Evolutionary conservation across 2,797 vertebrate species (phyloP).

Genomic region (Rhabdophis nuchalis): DNA sequence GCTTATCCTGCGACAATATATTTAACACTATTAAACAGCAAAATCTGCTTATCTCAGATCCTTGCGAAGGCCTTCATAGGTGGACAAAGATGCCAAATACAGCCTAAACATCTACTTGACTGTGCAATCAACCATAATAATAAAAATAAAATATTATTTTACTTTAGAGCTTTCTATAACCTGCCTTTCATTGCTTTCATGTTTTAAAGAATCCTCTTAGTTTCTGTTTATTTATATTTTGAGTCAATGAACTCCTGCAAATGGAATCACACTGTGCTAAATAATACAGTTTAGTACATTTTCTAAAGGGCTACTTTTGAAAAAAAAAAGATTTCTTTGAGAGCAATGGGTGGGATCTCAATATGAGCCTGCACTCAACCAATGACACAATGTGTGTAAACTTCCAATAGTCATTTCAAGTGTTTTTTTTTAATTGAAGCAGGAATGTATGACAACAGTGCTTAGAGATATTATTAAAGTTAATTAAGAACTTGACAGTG

Average conservation of each 20-base stretch:
- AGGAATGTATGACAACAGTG: slow-evolving; percentile 46
- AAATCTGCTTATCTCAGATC: background rate
- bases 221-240: background rate
- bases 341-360: background rate
- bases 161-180: background rate
- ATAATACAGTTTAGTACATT: background rate
- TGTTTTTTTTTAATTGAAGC: slow-evolving; percentile 35
- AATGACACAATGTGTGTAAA: slow-evolving; percentile 28
- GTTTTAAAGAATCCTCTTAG: background rate
- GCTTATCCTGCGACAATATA: background rate
- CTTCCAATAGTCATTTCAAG: slow-evolving; percentile 46
- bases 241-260: background rate
- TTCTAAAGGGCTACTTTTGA: background rate
- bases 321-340: background rate
- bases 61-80: background rate
- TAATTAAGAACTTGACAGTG: slow-evolving; percentile 63
- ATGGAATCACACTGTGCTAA: background rate
- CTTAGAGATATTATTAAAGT: slow-evolving; percentile 58
- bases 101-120: background rate
- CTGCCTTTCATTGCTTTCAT: background rate
- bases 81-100: background rate
- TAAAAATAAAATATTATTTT: background rate
- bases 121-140: background rate
- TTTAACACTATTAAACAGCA: background rate
- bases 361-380: background rate